Evolutionary conservation across 1,140 invertebrate genomes (phyloP), one percentile per base, ranked within the genome.

Genomic region (Drosophila asahinai): DNA sequence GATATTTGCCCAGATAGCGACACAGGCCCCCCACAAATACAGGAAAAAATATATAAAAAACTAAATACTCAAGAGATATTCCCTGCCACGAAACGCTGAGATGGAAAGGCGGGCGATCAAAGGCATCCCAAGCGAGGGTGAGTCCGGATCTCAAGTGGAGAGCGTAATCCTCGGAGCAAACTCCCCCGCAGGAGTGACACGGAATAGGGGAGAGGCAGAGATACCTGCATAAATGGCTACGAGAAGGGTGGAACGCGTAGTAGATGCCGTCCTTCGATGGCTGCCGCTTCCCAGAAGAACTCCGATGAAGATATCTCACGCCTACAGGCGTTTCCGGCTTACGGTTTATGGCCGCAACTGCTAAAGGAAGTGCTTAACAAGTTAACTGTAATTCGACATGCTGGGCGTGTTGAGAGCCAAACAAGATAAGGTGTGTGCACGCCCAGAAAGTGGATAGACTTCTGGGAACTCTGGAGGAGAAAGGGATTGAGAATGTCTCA

Each of bases 291-390:
- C 61, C 79, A 86, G 82, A 86, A 84, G 65, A 22, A 40, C 36
- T 19, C 15, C 54, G 78, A 86, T 86, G 83, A 86, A 86, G 82
- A 82, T 86, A 86, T 86, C 83, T 82, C 82, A 86, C 82, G 82
- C 82, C 82, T 86, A 86, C 83, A 82, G 81, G 82, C 70, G 71
- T 86, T 86, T 86, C 82, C 82, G 82, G 82, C 83, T 86, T 86
- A 75, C 74, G 54, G 64, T 33, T 33, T 33, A 33, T 33, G 30
- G 30, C 30, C 30, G 27, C 27, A 8, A 33, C 33, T 3, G 33
- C 33, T 9, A 11, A 36, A 73, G 70, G 71, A 73, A 73, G 71
- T 73, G 67, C 71, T 61, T 73, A 73, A 61, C 71, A 61, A 73
- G 71, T 73, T 73, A 73, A 73, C 71, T 60, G 71, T 61, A 73